Percentiles rank a stretch among this genome's conserved stretches.
These are phyloP conservation scores for Silurus meridionalis DNA, from an alignment of 2,113 vertebrate genomes.

Conservation along the genomic window DNA sequence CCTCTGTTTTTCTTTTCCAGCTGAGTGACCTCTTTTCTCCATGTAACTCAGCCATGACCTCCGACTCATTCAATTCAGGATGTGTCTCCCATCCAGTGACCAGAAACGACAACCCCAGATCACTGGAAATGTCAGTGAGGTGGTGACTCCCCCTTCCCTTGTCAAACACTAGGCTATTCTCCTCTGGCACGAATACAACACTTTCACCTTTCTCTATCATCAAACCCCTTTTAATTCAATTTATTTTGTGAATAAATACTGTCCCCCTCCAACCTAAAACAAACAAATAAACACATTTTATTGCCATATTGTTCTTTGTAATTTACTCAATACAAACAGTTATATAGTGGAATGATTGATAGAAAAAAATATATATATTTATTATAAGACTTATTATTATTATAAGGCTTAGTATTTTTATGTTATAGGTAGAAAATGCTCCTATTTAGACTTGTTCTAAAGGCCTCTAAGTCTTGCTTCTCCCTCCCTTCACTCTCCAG, in stretches of 20 bases:
- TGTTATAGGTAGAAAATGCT: conserved; percentile 57
- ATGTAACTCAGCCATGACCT: conserved; percentile 69
- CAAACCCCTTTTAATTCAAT: conserved; percentile 42
- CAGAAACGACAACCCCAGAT: conserved; percentile 69
- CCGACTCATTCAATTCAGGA: conserved; percentile 62
- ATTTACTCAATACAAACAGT: conserved; percentile 55
- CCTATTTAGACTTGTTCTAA: conserved; percentile 71
- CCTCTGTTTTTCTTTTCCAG: conserved; percentile 73
- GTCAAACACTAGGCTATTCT: conserved; percentile 63
- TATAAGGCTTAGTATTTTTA: conserved; percentile 67
- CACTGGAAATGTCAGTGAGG: conserved; percentile 74
- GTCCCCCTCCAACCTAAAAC: conserved; percentile 12
- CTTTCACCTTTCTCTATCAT: conserved; percentile 62
- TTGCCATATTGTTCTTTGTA: conserved; percentile 43
- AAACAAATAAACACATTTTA: conserved; percentile 31
- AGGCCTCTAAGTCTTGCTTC: conserved; percentile 60
- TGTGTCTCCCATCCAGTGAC: conserved; percentile 74
- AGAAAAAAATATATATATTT: background rate
- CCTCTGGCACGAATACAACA: conserved; percentile 68
- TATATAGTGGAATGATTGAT: no score
- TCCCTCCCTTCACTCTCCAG: conserved; percentile 62
- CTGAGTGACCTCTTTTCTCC: conserved; percentile 68
- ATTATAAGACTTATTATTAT: conserved; percentile 58
- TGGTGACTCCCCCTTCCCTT: conserved; percentile 58
- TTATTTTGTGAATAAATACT: conserved; percentile 51